Evolutionary conservation across 2,113 vertebrate species (phyloP).

Genomic region (Hydrolagus affinis): DNA sequence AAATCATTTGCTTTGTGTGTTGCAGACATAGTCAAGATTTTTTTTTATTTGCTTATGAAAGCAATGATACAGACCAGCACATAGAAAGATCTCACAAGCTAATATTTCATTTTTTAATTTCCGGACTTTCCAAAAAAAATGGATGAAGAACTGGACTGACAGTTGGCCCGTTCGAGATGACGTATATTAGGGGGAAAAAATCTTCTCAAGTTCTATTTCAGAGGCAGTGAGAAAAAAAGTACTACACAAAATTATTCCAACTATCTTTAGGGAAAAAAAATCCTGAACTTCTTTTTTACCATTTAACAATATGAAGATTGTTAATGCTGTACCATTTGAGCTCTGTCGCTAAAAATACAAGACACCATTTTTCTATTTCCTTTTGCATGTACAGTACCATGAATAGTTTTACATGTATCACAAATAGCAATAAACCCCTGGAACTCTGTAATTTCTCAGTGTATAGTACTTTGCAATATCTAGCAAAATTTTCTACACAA

Average conservation of each 20-base stretch:
- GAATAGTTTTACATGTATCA: too few relatives aligned
- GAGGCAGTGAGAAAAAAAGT: too few relatives aligned
- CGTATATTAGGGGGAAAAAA: not conserved
- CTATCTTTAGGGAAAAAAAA: not conserved
- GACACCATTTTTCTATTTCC: constrained; percentile 12
- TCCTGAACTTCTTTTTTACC: not conserved
- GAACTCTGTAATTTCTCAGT: not conserved
- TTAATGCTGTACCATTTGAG: not conserved
- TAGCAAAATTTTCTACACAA: constrained; percentile 17
- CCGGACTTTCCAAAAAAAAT: not conserved
- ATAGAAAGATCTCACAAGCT: not conserved
- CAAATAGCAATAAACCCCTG: not conserved
- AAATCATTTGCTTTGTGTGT: not conserved
- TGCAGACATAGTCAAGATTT: not conserved
- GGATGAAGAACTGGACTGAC: not conserved
- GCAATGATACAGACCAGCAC: not conserved
- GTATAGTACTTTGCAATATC: not conserved
- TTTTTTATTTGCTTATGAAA: not conserved
- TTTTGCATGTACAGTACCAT: constrained; percentile 7
- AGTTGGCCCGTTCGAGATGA: not conserved
- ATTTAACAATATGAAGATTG: not conserved
- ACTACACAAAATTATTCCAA: not conserved
- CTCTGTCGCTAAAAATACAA: not conserved
- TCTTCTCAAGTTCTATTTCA: too few relatives aligned
- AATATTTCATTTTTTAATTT: constrained; percentile 4